These are phyloP conservation scores for Hypomecis punctinalis DNA, from an alignment of 2,888 invertebrate genomes.

Conservation along the genomic window DNA sequence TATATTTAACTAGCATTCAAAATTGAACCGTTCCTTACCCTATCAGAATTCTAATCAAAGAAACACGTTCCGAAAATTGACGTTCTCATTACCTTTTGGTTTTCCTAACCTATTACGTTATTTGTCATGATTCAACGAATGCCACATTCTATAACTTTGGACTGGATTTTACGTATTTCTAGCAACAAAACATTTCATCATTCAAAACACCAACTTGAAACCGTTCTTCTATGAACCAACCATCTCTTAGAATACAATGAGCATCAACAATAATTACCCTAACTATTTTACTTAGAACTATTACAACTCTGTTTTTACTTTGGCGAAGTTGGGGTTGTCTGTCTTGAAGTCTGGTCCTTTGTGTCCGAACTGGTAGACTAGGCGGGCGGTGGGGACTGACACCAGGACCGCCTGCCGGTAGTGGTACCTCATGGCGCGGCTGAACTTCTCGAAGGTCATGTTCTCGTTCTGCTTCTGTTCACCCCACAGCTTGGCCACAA, in stretches of 20 bases:
- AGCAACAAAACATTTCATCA: slow-evolving; percentile 29
- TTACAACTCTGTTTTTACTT: slow-evolving; percentile 73
- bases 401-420: slow-evolving; percentile 90
- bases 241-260: slow-evolving; percentile 46
- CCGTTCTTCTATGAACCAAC: slow-evolving; percentile 39
- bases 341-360: slow-evolving; percentile 92
- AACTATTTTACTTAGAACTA: slow-evolving; percentile 31
- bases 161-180: slow-evolving; percentile 30
- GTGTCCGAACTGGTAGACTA: slow-evolving; percentile 93
- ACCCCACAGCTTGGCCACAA: slow-evolving; percentile 95
- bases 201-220: slow-evolving; percentile 42
- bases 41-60: slow-evolving; percentile 24
- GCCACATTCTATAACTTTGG: slow-evolving; percentile 22
- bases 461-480: slow-evolving; percentile 92
- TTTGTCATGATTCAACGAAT: slow-evolving; percentile 31
- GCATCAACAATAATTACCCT: slow-evolving; percentile 43
- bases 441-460: slow-evolving; percentile 97
- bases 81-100: slow-evolving; percentile 27
- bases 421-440: slow-evolving; percentile 95
- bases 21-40: slow-evolving; percentile 26
- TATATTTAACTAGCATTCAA: slow-evolving; percentile 32
- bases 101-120: slow-evolving; percentile 29
- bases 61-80: slow-evolving; percentile 35
- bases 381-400: slow-evolving; percentile 90
- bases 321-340: slow-evolving; percentile 84